A percentile compares a stretch with the other conserved stretches of the same genome.
These are phyloP conservation scores for Aphelenchoides avenae DNA, from an alignment of 1,140 invertebrate species.

Conservation along the genomic window DNA sequence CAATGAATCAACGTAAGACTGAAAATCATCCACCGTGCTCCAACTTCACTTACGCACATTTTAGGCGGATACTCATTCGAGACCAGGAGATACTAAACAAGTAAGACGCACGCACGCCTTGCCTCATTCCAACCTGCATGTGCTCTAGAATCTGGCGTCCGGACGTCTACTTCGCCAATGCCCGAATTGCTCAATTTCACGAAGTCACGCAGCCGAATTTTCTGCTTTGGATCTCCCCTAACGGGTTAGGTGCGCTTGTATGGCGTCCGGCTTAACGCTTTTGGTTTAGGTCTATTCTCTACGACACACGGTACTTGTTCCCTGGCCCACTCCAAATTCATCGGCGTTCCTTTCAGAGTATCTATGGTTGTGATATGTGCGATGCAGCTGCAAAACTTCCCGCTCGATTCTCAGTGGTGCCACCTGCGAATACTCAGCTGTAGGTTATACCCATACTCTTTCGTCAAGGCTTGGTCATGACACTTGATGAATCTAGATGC, in stretches of 20 bases:
- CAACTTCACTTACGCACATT: constrained; percentile 57
- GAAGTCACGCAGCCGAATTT: constrained; percentile 59
- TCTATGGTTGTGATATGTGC: constrained; percentile 29
- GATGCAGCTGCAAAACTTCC: constrained; percentile 60
- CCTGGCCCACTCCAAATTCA: background rate
- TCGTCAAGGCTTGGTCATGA: constrained; percentile 1
- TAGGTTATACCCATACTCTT: constrained; percentile 50
- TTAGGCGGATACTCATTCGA: constrained; percentile 64
- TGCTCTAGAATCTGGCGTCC: constrained; percentile 51
- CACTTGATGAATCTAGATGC: no score
- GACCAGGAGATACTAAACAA: constrained; percentile 64
- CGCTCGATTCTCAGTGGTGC: constrained; percentile 63
- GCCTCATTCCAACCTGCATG: background rate
- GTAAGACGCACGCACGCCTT: constrained; percentile 17
- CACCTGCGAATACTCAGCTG: constrained; percentile 67
- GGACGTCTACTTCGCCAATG: constrained; percentile 58
- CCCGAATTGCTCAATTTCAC: constrained; percentile 56
- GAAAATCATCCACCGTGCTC: constrained; percentile 63
- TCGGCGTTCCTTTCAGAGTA: constrained; percentile 21
- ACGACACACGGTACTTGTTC: constrained; percentile 43
- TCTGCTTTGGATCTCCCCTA: constrained; percentile 57
- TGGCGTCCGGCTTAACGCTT: no score
- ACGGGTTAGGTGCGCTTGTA: no score
- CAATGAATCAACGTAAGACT: constrained; percentile 51
- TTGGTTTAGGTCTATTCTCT: constrained; percentile 59